Evolutionary conservation across 1,140 invertebrate species (phyloP).

Genomic region (Papilio machaon): DNA sequence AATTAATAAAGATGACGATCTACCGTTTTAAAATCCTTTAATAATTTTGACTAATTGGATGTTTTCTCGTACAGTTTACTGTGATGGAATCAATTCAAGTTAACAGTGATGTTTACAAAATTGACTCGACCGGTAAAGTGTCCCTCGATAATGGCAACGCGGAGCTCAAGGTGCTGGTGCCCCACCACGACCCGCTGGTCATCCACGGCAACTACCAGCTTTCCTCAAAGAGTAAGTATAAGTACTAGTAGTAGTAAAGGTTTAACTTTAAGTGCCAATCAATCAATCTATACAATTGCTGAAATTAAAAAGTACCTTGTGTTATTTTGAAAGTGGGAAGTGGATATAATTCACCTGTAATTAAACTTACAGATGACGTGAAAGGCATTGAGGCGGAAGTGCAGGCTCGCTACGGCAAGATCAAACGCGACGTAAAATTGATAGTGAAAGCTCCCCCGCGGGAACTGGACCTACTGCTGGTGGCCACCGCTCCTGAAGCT

Average conservation of each 20-base stretch:
- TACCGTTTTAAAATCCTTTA: not conserved
- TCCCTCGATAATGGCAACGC: constrained; percentile 80
- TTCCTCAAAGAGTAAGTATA: constrained; percentile 54
- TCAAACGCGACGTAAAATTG: constrained; percentile 76
- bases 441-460: constrained; percentile 68
- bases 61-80: constrained; percentile 67
- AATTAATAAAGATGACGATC: no score
- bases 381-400: constrained; percentile 65
- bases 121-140: constrained; percentile 69
- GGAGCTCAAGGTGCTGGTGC: constrained; percentile 80
- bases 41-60: not conserved
- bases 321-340: no score
- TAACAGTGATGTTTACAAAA: constrained; percentile 69
- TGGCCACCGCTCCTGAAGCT: constrained; percentile 77
- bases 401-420: constrained; percentile 81
- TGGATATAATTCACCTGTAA: not conserved
- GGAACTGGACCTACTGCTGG: constrained; percentile 69
- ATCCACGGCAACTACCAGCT: constrained; percentile 70
- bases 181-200: constrained; percentile 58
- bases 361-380: constrained; percentile 52
- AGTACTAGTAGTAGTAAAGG: not conserved
- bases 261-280: not conserved
- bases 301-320: no score
- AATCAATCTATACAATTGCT: no score
- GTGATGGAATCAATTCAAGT: constrained; percentile 72